Evolutionary conservation across 2,797 vertebrate genomes (phyloP).

Genomic region (Somateria mollissima): DNA sequence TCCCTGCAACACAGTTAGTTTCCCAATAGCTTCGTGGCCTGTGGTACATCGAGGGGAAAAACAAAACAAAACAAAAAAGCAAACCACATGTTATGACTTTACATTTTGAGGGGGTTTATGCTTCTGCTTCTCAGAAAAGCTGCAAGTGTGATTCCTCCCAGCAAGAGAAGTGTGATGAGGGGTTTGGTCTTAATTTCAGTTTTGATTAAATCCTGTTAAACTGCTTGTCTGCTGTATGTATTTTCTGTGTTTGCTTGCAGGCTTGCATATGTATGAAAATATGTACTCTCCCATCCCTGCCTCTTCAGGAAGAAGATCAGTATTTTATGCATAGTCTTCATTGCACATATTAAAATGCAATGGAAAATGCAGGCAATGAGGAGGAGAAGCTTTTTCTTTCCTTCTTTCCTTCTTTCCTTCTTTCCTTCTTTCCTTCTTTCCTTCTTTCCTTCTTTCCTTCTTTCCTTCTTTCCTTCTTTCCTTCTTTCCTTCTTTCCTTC

Average conservation of each 20-base stretch:
- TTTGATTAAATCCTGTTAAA: not conserved
- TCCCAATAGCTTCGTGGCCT: fast-evolving
- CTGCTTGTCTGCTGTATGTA: not conserved
- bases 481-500: too few relatives aligned
- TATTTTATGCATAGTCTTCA: not conserved
- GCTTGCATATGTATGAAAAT: not conserved
- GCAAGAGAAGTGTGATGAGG: not conserved
- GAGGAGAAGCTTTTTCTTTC: not conserved
- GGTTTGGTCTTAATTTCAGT: not conserved
- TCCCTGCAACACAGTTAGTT: not conserved
- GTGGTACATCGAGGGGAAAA: not conserved
- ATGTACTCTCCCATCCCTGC: not conserved
- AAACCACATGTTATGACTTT: not conserved
- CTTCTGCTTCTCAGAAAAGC: not conserved
- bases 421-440: too few relatives aligned
- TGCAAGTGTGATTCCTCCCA: not conserved
- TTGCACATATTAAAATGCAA: not conserved
- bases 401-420: too few relatives aligned
- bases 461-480: too few relatives aligned
- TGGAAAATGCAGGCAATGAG: not conserved
- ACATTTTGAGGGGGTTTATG: not conserved
- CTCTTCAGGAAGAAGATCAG: not conserved
- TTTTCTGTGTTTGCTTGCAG: not conserved
- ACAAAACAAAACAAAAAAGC: too few relatives aligned
- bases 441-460: too few relatives aligned